Conservation (phyloP, 2,888 invertebrate species). For the Lasius platythorax region DNA sequence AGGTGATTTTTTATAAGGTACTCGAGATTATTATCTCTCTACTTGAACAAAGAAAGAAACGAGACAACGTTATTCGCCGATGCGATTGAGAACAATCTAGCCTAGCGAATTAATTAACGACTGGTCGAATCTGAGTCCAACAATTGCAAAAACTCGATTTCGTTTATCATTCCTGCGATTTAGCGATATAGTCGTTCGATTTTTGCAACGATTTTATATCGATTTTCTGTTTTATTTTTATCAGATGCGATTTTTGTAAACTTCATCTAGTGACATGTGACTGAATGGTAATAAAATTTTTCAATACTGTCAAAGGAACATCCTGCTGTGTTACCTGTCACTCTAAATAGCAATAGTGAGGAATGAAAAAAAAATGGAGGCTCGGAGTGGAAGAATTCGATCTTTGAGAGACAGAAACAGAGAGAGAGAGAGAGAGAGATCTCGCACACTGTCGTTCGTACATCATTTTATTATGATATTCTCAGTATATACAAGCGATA, state of each 20-base stretch:
- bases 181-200: background rate
- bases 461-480: constrained; percentile 82
- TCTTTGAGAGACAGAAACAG: background rate
- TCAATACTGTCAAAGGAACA: background rate
- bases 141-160: background rate
- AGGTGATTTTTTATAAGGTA: background rate
- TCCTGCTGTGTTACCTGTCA: background rate
- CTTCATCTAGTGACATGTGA: background rate
- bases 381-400: background rate
- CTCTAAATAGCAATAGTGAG: background rate
- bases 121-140: background rate
- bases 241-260: background rate
- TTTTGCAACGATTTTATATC: background rate
- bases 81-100: background rate
- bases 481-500: constrained; percentile 84
- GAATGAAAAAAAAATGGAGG: background rate
- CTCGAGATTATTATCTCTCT: background rate
- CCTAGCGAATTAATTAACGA: background rate
- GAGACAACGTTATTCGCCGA: background rate
- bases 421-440: background rate
- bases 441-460: constrained; percentile 69
- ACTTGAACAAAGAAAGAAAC: background rate
- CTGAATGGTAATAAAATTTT: background rate
- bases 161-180: constrained; percentile 17
- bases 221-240: background rate